phyloP scores from a whole-genome alignment of 2,888 invertebrate species.

The Caenorhabditis doughertyi region DNA sequence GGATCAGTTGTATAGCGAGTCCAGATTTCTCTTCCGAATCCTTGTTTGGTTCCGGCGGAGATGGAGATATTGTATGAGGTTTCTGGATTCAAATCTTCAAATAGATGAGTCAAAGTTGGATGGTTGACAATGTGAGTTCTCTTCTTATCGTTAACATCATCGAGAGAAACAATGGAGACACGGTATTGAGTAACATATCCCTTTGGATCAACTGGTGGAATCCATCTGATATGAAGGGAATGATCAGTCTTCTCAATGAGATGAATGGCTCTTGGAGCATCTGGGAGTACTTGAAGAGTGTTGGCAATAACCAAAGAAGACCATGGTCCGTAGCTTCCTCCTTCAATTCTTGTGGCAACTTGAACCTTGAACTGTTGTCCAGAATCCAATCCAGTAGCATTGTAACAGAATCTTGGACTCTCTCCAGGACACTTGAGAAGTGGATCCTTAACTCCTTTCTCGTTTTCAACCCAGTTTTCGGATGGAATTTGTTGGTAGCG shows the following conservation, averaged over 20 bases:
- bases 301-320: conserved; percentile 80
- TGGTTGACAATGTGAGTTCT: conserved; percentile 76
- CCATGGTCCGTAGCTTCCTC: conserved; percentile 82
- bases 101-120: conserved; percentile 78
- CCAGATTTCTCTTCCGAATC: conserved; percentile 82
- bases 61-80: conserved; percentile 82
- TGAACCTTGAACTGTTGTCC: conserved; percentile 82
- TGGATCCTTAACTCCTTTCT: conserved; percentile 76
- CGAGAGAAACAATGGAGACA: conserved; percentile 77
- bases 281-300: conserved; percentile 82
- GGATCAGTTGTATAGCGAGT: conserved; percentile 80
- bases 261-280: conserved; percentile 81
- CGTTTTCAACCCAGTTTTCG: conserved; percentile 78
- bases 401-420: conserved; percentile 81
- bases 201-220: conserved; percentile 80
- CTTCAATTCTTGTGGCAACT: conserved; percentile 79
- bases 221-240: conserved; percentile 81
- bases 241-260: conserved; percentile 82
- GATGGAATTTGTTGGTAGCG: conserved; percentile 79
- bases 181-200: conserved; percentile 81
- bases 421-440: conserved; percentile 79
- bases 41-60: conserved; percentile 77
- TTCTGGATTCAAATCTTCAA: conserved; percentile 81
- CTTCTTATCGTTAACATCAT: conserved; percentile 76
- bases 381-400: conserved; percentile 80